These are phyloP conservation scores for Engraulis encrasicolus DNA, from an alignment of 2,113 vertebrate species.

Conservation along the genomic window DNA sequence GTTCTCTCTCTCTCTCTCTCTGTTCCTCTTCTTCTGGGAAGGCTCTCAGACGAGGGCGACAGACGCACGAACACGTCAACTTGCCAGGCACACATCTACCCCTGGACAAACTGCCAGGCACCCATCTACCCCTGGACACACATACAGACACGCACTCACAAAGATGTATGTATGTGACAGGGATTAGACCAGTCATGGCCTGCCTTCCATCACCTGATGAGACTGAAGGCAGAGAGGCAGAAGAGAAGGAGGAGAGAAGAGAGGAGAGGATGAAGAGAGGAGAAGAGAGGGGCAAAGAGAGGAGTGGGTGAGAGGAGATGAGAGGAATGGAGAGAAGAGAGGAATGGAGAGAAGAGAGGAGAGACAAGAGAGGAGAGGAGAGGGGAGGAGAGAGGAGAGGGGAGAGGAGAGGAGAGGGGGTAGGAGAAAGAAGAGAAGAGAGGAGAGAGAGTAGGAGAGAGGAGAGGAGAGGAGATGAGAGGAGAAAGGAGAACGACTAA, in stretches of 20 bases:
- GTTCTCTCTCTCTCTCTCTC: not conserved
- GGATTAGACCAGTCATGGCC: not conserved
- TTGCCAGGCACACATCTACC: constrained; percentile 26
- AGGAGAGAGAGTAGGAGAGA: too few species aligned
- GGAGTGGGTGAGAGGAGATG: too few species aligned
- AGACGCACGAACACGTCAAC: constrained; percentile 23
- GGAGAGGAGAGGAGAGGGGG: too few species aligned
- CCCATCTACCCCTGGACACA: constrained; percentile 33
- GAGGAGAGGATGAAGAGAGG: not conserved
- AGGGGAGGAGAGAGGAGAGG: not conserved
- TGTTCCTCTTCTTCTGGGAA: too few species aligned
- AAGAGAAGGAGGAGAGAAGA: not conserved
- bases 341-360: too few species aligned
- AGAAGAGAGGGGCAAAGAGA: too few species aligned
- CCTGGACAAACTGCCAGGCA: constrained; percentile 19
- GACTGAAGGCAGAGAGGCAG: not conserved
- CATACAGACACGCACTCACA: too few species aligned
- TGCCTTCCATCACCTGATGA: not conserved
- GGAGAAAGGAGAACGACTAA: too few species aligned
- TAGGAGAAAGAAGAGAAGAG: too few species aligned
- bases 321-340: too few species aligned
- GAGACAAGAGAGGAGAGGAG: too few species aligned
- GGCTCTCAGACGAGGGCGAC: not conserved
- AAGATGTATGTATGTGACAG: constrained; percentile 21
- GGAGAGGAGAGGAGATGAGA: too few species aligned